A percentile compares a stretch with the other conserved stretches of the same genome.
Evolutionary conservation across 2,797 vertebrate species (phyloP).

Genomic region (Synaphobranchus kaupii): DNA sequence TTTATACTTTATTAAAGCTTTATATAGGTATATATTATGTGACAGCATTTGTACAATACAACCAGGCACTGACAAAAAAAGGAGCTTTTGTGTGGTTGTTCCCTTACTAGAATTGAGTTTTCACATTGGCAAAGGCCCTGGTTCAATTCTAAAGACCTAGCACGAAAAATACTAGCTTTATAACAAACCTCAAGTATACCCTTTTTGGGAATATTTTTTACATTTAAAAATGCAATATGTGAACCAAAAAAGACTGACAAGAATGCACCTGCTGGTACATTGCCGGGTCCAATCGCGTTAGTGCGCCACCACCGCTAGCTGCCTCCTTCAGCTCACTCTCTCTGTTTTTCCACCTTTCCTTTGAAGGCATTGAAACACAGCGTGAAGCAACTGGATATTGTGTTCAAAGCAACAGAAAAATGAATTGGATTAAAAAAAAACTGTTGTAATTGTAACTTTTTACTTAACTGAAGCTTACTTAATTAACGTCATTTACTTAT

Average conservation of each 20-base stretch:
- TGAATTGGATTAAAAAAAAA: too few relatives aligned
- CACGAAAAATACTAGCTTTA: neutral
- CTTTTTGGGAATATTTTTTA: neutral
- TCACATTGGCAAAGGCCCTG: neutral
- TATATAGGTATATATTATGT: neutral
- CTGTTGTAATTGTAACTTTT: too few relatives aligned
- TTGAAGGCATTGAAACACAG: neutral
- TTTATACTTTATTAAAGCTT: neutral
- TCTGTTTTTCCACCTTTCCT: neutral
- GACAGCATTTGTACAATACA: neutral
- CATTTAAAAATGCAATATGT: neutral
- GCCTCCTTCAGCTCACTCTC: neutral
- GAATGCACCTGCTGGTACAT: neutral
- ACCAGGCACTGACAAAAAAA: neutral
- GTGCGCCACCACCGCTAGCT: neutral
- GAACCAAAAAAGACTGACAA: neutral
- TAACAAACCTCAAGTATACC: neutral
- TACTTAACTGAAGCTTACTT: neutral
- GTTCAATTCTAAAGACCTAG: neutral
- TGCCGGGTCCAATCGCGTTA: neutral
- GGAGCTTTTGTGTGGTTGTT: too few relatives aligned
- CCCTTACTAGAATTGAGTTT: neutral
- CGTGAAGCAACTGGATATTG: neutral
- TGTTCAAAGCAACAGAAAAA: neutral
- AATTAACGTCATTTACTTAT: neutral